phyloP scores from a whole-genome alignment of 2,113 vertebrate genomes.

The Poeciliopsis turrubarensis region DNA sequence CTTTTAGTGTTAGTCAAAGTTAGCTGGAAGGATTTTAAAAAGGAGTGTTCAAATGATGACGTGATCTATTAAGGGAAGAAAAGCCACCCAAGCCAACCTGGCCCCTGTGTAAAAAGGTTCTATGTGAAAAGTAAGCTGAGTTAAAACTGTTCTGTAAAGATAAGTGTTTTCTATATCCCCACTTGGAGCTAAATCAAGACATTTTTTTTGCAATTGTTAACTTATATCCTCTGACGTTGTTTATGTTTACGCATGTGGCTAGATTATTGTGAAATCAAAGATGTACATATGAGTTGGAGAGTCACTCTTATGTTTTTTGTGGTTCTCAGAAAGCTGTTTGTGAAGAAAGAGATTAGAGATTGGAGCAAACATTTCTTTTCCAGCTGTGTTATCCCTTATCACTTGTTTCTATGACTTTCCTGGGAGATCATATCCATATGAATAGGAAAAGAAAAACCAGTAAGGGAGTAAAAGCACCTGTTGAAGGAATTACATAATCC shows the following conservation, averaged over 20 bases:
- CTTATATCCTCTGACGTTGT: not conserved
- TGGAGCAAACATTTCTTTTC: not conserved
- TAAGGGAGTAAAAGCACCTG: conserved; percentile 4
- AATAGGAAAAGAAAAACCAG: conserved; percentile 16
- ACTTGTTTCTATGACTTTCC: not conserved
- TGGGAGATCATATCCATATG: not conserved
- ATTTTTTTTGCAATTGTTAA: not conserved
- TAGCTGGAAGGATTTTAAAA: not conserved
- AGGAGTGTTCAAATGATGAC: too few relatives aligned
- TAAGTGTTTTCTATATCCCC: too few relatives aligned
- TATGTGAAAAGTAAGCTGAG: not conserved
- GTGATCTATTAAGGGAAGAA: too few relatives aligned
- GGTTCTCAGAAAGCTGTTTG: not conserved
- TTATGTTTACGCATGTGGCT: not conserved
- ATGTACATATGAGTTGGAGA: not conserved
- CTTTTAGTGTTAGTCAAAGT: not conserved
- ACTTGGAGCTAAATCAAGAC: not conserved
- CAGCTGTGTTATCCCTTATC: not conserved
- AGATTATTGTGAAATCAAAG: not conserved
- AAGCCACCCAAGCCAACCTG: too few relatives aligned
- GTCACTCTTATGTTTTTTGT: not conserved
- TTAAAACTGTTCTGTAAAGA: not conserved
- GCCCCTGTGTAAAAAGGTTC: too few relatives aligned
- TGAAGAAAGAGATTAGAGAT: not conserved
- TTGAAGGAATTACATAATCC: conserved; percentile 38